Conservation (phyloP, 2,888 invertebrate species). For the Meta bourneti region DNA sequence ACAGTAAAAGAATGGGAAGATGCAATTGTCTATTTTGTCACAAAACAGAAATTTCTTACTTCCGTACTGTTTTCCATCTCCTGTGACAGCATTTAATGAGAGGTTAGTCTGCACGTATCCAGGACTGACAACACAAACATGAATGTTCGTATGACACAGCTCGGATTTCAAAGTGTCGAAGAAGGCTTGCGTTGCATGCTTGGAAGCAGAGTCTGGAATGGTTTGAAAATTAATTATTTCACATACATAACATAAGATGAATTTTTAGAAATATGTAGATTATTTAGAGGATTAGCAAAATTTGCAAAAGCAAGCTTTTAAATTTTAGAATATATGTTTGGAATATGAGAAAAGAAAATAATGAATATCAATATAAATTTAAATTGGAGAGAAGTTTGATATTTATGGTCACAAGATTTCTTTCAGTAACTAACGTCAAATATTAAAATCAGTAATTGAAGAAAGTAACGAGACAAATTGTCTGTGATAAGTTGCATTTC, state of each 20-base stretch:
- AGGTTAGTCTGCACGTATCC: conserved; percentile 94
- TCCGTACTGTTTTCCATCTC: conserved; percentile 89
- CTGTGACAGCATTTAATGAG: conserved; percentile 94
- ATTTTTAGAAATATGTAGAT: too few relatives aligned
- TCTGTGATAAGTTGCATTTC: too few relatives aligned
- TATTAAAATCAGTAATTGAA: background rate
- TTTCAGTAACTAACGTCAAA: background rate
- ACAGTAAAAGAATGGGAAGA: background rate
- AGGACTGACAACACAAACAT: conserved; percentile 94
- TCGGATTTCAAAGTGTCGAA: conserved; percentile 94
- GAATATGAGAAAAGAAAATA: background rate
- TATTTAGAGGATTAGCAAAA: too few relatives aligned
- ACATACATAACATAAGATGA: background rate
- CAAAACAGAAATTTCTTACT: conserved; percentile 82
- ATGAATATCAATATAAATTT: background rate
- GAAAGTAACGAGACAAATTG: too few relatives aligned
- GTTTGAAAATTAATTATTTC: conserved; percentile 40
- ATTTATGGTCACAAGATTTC: background rate
- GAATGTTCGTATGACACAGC: conserved; percentile 87
- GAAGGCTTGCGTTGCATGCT: conserved; percentile 97
- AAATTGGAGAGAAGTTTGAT: background rate
- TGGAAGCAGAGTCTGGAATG: conserved; percentile 88
- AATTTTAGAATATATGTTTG: background rate
- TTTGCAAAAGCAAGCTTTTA: too few relatives aligned
- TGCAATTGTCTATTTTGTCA: background rate